Evolutionary conservation across 2,797 vertebrate species (phyloP).

Genomic region (Uromys caudimaculatus): DNA sequence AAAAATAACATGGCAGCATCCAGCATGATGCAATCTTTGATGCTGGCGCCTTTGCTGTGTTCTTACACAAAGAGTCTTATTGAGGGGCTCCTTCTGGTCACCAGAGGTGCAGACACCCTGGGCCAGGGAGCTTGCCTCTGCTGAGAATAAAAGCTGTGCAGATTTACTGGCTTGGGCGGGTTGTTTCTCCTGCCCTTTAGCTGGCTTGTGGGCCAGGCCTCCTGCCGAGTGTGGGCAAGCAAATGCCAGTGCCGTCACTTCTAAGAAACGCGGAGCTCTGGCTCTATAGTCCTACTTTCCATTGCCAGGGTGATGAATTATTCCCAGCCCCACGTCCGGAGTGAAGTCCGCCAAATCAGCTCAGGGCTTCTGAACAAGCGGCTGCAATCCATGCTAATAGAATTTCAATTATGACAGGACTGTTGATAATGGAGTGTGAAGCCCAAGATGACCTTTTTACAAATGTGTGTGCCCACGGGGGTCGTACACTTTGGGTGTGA

Average conservation of each 20-base stretch:
- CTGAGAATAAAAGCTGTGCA: background rate
- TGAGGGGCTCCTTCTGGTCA: conserved; percentile 47
- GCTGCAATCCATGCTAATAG: background rate
- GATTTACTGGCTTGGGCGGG: background rate
- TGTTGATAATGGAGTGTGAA: background rate
- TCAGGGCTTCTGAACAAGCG: conserved; percentile 23
- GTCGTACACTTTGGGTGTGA: background rate
- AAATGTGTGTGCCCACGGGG: background rate
- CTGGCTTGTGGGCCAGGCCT: conserved; percentile 25
- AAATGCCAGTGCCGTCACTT: conserved; percentile 9
- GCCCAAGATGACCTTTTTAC: background rate
- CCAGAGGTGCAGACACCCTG: background rate
- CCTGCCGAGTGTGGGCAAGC: conserved; percentile 42
- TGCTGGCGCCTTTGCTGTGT: background rate
- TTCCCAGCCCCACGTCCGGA: background rate
- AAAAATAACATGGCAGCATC: conserved; percentile 1
- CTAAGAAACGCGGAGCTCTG: conserved; percentile 45
- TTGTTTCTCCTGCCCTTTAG: background rate
- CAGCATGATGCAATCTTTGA: conserved; percentile 37
- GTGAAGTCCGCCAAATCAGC: conserved; percentile 25
- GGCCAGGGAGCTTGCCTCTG: background rate
- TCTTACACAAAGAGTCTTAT: conserved; percentile 2
- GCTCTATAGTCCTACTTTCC: background rate
- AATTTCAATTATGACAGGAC: background rate
- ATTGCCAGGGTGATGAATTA: conserved; percentile 18